phyloP scores from a whole-genome alignment of 2,113 vertebrate genomes.

The Macroglossus sobrinus region DNA sequence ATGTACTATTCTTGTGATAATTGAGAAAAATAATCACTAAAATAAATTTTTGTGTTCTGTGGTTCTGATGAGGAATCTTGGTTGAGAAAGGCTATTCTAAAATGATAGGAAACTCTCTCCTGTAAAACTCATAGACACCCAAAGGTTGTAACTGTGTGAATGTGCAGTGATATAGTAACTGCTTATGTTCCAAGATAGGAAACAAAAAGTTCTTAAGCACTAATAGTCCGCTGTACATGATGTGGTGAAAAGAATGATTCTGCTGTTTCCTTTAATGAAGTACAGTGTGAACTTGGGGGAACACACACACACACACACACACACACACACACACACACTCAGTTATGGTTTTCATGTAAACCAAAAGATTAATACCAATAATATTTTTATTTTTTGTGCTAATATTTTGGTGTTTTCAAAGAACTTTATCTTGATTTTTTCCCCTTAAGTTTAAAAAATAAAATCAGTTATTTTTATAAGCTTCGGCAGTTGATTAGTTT shows the following conservation, averaged over 20 bases:
- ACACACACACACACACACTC: too few relatives aligned
- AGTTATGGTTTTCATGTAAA: neutral
- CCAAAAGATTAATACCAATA: constrained; percentile 28
- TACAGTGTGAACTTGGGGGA: neutral
- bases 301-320: too few relatives aligned
- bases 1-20: neutral
- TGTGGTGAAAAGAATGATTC: neutral
- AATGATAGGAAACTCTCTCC: neutral
- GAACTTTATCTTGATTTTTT: neutral
- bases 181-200: neutral
- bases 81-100: constrained; percentile 1
- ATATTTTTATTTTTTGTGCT: neutral
- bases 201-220: neutral
- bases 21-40: constrained; percentile 15
- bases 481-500: constrained; percentile 26
- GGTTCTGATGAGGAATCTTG: neutral
- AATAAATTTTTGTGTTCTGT: neutral
- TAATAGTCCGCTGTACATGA: neutral
- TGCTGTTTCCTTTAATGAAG: constrained; percentile 13
- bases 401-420: neutral
- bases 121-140: neutral
- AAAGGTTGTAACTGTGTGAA: neutral
- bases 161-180: neutral
- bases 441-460: constrained; percentile 26
- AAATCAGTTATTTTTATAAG: constrained; percentile 38